Percentiles rank a stretch among this genome's conserved stretches.
Evolutionary conservation across 1,140 invertebrate genomes (phyloP).

Genomic region (Megathymus violae): DNA sequence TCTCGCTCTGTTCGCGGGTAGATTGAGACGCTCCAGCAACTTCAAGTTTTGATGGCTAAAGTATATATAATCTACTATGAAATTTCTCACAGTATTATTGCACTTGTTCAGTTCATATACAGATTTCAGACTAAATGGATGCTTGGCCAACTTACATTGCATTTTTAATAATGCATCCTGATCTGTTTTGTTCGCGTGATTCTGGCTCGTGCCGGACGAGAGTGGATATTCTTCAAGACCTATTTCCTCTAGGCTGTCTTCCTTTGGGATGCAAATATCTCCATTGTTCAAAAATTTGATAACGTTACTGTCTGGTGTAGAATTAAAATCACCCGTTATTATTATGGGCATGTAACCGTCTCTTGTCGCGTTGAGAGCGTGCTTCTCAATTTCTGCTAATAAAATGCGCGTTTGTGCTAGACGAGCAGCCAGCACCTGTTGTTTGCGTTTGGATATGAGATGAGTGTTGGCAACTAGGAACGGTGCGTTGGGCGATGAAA

Average conservation of each 20-base stretch:
- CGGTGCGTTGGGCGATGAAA: background rate
- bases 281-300: background rate
- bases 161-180: too few species aligned
- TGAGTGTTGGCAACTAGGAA: background rate
- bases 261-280: background rate
- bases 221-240: background rate
- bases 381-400: background rate
- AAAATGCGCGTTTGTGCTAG: conserved; percentile 1
- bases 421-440: background rate
- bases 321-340: background rate
- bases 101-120: background rate
- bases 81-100: background rate
- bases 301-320: background rate
- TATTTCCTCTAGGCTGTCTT: background rate
- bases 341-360: background rate
- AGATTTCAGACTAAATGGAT: background rate
- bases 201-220: too few species aligned
- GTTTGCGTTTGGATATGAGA: background rate
- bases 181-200: too few species aligned
- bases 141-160: background rate
- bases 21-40: background rate
- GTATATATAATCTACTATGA: background rate
- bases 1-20: background rate
- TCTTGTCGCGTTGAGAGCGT: background rate
- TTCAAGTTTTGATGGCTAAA: background rate